Conservation (phyloP, 2,888 invertebrate species). For the Parnassius apollo region DNA sequence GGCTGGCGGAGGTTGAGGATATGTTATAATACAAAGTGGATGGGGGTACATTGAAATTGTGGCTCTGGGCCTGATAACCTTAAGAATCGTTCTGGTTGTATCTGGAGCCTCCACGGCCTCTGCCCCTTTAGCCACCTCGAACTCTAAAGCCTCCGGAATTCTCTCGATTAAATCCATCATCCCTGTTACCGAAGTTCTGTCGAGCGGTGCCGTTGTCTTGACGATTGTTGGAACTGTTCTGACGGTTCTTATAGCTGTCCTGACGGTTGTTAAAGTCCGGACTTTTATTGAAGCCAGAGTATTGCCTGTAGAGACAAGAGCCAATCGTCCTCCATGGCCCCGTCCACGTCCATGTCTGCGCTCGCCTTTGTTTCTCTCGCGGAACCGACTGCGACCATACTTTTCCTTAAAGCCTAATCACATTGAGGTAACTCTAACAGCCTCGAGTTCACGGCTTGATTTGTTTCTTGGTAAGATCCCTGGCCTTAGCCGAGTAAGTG, state of each 20-base stretch:
- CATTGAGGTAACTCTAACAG: too few species aligned
- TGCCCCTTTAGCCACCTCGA: slow-evolving; percentile 42
- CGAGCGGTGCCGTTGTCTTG: slow-evolving; percentile 25
- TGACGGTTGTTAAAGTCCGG: slow-evolving; percentile 22
- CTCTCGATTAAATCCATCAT: slow-evolving; percentile 32
- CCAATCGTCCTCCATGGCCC: too few species aligned
- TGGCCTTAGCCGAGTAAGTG: too few species aligned
- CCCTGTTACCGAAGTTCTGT: slow-evolving; percentile 31
- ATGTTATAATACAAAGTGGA: slow-evolving; percentile 70
- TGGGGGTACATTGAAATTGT: slow-evolving; percentile 45
- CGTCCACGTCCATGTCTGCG: too few species aligned
- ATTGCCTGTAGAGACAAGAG: slow-evolving; percentile 4
- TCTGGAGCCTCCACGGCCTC: slow-evolving; percentile 31
- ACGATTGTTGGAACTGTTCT: slow-evolving; percentile 27
- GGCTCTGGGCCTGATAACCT: slow-evolving; percentile 22
- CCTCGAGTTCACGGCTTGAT: too few species aligned
- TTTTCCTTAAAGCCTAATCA: too few species aligned
- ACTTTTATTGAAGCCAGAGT: slow-evolving; percentile 21
- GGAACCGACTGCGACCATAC: too few species aligned
- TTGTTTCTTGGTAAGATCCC: too few species aligned
- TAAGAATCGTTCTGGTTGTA: slow-evolving; percentile 26
- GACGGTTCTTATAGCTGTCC: slow-evolving; percentile 32
- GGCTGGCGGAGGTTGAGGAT: slow-evolving; percentile 64
- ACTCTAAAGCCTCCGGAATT: slow-evolving; percentile 52
- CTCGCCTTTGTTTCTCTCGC: too few species aligned